Conservation (phyloP, 2,888 invertebrate genomes). For the Lutraria lutraria region DNA sequence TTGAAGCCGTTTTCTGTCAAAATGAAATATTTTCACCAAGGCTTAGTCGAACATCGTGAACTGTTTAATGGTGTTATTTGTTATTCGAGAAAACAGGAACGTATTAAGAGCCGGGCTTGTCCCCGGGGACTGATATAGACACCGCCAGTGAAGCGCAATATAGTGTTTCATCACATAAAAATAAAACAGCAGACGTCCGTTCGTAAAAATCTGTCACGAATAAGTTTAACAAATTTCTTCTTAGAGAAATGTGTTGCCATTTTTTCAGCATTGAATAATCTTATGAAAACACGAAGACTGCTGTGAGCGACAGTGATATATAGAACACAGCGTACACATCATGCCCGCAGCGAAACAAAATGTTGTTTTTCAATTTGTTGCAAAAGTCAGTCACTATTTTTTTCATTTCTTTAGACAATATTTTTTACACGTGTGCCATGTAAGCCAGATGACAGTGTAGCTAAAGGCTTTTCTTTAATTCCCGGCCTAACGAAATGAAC, state of each 20-base stretch:
- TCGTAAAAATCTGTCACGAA: conserved; percentile 2
- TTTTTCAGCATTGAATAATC: not conserved
- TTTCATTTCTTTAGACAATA: not conserved
- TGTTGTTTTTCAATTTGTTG: conserved; percentile 25
- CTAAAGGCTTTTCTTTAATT: conserved; percentile 1
- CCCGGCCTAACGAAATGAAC: not conserved
- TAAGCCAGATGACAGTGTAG: not conserved
- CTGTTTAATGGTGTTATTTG: conserved; percentile 54
- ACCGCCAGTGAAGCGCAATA: conserved; percentile 9
- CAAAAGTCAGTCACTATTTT: not conserved
- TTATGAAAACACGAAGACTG: conserved; percentile 5
- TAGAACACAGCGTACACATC: not conserved
- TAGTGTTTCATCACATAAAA: conserved; percentile 23
- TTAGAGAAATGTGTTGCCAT: conserved; percentile 5
- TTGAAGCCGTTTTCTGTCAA: conserved; percentile 46
- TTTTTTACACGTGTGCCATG: not conserved
- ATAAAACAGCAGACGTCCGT: conserved; percentile 17
- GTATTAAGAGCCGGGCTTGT: not conserved
- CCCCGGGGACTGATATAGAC: conserved; percentile 39
- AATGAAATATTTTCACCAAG: conserved; percentile 45
- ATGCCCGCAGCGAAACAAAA: conserved; percentile 1
- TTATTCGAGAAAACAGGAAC: conserved; percentile 49
- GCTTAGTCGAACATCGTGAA: conserved; percentile 38
- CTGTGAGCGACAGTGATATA: not conserved
- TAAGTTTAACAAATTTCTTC: conserved; percentile 14